Conservation (phyloP, 2,113 vertebrate genomes). For the Gnathonemus longibarbis region DNA sequence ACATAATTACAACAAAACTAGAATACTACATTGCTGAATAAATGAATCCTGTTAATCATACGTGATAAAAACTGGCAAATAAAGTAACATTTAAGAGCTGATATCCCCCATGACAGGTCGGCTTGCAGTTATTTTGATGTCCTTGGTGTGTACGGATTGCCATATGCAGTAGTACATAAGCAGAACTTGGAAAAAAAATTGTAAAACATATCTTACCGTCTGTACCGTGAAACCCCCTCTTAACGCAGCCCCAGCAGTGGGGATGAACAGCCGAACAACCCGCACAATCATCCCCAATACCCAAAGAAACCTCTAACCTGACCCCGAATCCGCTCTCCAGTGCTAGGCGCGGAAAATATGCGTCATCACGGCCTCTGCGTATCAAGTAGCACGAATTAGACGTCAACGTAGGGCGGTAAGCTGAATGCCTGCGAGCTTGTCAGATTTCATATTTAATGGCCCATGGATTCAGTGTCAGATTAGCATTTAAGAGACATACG, state of each 20-base stretch:
- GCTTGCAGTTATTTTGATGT: slow-evolving; percentile 23
- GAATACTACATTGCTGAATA: background rate
- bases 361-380: slow-evolving; percentile 29
- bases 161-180: fast-evolving
- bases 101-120: background rate
- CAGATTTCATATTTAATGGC: background rate
- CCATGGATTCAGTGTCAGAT: background rate
- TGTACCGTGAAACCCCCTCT: slow-evolving; percentile 23
- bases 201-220: slow-evolving; percentile 41
- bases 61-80: background rate
- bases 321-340: slow-evolving; percentile 32
- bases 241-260: slow-evolving; percentile 33
- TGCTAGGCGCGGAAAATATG: background rate
- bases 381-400: slow-evolving; percentile 3
- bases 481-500: background rate
- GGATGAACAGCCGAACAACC: slow-evolving; percentile 43
- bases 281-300: slow-evolving; percentile 50
- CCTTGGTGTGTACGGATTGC: slow-evolving; percentile 36
- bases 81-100: background rate
- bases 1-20: background rate
- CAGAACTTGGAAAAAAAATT: background rate
- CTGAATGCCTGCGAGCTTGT: slow-evolving; percentile 2
- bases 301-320: slow-evolving; percentile 28
- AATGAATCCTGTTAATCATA: background rate
- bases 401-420: slow-evolving; percentile 1